These are phyloP conservation scores for Willowsia nigromaculata DNA, from an alignment of 2,888 invertebrate species.

Conservation along the genomic window DNA sequence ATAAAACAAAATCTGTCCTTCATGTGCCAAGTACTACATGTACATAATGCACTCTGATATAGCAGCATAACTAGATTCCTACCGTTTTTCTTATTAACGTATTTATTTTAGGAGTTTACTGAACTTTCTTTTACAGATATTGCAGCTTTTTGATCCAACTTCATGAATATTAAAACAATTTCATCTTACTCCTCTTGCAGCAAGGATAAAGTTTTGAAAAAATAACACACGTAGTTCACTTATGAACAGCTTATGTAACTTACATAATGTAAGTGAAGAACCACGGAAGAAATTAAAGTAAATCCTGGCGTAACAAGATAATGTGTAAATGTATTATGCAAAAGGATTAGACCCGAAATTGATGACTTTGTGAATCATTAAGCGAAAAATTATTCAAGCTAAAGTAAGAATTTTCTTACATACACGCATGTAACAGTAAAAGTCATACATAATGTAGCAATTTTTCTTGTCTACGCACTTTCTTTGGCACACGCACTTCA, in stretches of 20 bases:
- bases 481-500: background rate
- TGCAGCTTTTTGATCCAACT: no score
- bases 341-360: constrained; percentile 38
- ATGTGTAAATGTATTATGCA: constrained; percentile 55
- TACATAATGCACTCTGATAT: no score
- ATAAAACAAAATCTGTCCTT: no score
- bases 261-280: background rate
- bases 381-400: constrained; percentile 61
- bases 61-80: no score
- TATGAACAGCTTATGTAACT: background rate
- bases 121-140: no score
- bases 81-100: no score
- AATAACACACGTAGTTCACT: no score
- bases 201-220: no score
- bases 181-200: no score
- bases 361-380: constrained; percentile 52
- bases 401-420: background rate
- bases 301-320: constrained; percentile 26
- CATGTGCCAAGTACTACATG: no score
- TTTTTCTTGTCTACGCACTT: constrained; percentile 11
- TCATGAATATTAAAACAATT: no score
- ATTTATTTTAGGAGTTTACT: no score
- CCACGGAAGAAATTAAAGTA: constrained; percentile 2
- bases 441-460: background rate
- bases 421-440: background rate